phyloP scores from a whole-genome alignment of 1,140 invertebrate genomes.

The fruit fly (Drosophila melanogaster) region DNA sequence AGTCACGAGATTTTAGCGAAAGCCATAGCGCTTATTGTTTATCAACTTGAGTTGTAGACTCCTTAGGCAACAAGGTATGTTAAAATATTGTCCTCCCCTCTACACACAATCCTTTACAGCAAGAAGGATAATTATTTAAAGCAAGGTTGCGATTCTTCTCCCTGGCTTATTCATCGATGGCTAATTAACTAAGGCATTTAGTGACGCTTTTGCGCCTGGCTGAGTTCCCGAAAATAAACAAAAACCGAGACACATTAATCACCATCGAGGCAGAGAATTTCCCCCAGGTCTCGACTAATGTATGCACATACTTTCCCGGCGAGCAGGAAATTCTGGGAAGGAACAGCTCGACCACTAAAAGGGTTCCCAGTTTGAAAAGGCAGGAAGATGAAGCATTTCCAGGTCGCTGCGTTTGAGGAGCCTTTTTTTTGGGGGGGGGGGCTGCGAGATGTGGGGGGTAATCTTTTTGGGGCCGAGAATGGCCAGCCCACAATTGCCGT shows the following conservation, averaged over 20 bases:
- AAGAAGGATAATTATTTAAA: background rate
- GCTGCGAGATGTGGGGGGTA: constrained; percentile 45
- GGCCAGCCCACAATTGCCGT: constrained; percentile 59
- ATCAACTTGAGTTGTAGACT: background rate
- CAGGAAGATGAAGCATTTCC: constrained; percentile 49
- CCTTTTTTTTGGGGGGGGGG: constrained; percentile 18
- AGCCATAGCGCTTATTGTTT: background rate
- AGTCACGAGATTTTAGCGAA: background rate
- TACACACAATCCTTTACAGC: background rate
- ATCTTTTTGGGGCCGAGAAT: constrained; percentile 10
- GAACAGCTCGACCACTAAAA: constrained; percentile 37
- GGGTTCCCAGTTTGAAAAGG: constrained; percentile 49
- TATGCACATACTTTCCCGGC: constrained; percentile 38
- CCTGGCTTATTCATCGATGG: constrained; percentile 16
- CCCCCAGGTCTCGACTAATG: constrained; percentile 38
- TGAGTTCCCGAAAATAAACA: constrained; percentile 62
- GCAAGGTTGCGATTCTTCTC: background rate
- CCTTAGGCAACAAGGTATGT: background rate
- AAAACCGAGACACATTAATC: constrained; percentile 64
- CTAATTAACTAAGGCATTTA: constrained; percentile 71
- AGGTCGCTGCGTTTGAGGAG: constrained; percentile 63
- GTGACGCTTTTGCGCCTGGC: constrained; percentile 65
- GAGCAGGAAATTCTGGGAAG: constrained; percentile 4
- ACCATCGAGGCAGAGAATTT: constrained; percentile 35
- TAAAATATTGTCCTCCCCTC: background rate